phyloP scores from a whole-genome alignment of 1,140 invertebrate genomes.

The Thereuonema tuberculata region DNA sequence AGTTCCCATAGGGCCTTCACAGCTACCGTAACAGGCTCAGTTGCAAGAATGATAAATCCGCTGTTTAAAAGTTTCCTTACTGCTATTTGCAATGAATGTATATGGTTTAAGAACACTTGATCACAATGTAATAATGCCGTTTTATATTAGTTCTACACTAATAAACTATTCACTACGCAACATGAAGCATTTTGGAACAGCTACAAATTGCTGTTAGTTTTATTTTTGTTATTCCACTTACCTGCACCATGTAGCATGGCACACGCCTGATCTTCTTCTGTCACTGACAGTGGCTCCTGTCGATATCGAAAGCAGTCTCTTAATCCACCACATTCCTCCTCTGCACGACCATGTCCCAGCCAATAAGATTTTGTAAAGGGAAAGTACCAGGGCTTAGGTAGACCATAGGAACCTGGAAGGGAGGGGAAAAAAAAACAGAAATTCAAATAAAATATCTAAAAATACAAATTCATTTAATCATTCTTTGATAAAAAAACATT shows the following conservation, averaged over 20 bases:
- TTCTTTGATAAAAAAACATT: background rate
- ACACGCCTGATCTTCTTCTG: constrained; percentile 31
- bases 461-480: background rate
- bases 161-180: no score
- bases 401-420: constrained; percentile 32
- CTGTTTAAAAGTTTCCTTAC: no score
- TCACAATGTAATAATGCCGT: no score
- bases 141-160: no score
- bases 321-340: constrained; percentile 23
- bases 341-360: constrained; percentile 26
- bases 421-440: constrained; percentile 13
- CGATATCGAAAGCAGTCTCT: constrained; percentile 5
- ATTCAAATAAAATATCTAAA: constrained; percentile 10
- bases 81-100: no score
- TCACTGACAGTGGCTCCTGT: constrained; percentile 23
- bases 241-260: constrained; percentile 22
- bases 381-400: constrained; percentile 38
- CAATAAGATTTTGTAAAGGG: constrained; percentile 35
- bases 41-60: no score
- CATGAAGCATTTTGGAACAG: no score
- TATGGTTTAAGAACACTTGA: no score
- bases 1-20: no score
- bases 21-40: no score
- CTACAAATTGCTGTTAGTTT: no score
- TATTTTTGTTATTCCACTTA: no score